Conservation (phyloP, 2,797 vertebrate species). For the Podarcis lilfordi region DNA sequence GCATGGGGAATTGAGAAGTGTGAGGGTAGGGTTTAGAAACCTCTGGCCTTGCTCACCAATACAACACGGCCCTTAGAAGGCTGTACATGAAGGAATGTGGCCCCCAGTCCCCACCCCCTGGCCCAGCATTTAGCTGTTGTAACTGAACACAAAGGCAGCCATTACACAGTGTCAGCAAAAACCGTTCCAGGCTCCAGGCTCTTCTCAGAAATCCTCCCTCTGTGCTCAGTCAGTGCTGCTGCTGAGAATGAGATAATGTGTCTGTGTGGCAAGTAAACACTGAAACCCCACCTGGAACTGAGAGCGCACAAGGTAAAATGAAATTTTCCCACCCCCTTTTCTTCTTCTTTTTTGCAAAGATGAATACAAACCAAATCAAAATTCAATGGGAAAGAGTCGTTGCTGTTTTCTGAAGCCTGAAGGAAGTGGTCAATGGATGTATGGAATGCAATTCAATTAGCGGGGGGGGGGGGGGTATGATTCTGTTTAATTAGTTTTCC, state of each 20-base stretch:
- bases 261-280: neutral
- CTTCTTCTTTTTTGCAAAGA: neutral
- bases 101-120: no score
- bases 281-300: neutral
- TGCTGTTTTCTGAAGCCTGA: neutral
- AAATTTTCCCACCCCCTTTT: neutral
- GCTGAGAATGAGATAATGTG: neutral
- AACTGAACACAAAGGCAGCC: neutral
- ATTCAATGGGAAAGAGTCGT: conserved; percentile 14
- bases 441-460: conserved; percentile 40
- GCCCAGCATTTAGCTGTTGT: neutral
- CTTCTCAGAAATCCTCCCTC: neutral
- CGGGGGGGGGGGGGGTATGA: conserved; percentile 36
- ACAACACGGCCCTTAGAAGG: no score
- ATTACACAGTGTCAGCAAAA: neutral
- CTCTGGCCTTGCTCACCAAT: no score
- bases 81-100: no score
- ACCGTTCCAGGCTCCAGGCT: neutral
- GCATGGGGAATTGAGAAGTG: no score
- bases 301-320: neutral
- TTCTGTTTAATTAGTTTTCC: conserved; percentile 60
- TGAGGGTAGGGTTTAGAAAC: no score
- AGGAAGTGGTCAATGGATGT: conserved; percentile 37
- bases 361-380: neutral
- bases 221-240: neutral